Conservation (phyloP, 2,888 invertebrate genomes). For the Tenthredo livida region DNA sequence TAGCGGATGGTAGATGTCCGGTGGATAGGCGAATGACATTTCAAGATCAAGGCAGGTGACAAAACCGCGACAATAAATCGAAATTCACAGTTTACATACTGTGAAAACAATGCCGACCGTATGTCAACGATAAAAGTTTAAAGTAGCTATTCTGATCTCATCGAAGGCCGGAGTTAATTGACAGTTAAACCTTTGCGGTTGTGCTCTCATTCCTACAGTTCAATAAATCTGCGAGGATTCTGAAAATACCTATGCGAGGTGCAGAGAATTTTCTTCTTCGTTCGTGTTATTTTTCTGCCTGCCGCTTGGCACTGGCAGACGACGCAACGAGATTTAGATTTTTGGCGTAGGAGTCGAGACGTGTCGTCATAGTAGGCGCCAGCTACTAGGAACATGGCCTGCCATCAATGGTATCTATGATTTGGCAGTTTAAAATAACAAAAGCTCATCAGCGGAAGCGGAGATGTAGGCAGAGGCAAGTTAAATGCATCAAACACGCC, state of each 20-base stretch:
- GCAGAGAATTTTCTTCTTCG: not conserved
- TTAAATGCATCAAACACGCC: conserved; percentile 22
- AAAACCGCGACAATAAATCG: not conserved
- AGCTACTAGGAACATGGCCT: conserved; percentile 56
- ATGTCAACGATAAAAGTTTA: not conserved
- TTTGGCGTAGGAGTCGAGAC: conserved; percentile 67
- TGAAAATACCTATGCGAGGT: conserved; percentile 18
- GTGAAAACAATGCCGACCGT: not conserved
- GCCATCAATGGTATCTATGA: conserved; percentile 63
- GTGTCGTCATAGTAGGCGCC: conserved; percentile 66
- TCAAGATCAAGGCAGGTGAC: not conserved
- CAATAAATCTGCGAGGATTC: conserved; percentile 15
- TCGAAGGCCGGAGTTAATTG: not conserved
- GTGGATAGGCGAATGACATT: not conserved
- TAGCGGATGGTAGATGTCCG: not conserved
- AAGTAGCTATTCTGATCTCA: not conserved
- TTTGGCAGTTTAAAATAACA: conserved; percentile 35
- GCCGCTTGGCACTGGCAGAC: conserved; percentile 11
- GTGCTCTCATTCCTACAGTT: conserved; percentile 9
- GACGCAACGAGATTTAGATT: conserved; percentile 23
- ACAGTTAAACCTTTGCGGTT: not conserved
- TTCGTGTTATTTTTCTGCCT: conserved; percentile 30
- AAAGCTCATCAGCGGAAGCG: conserved; percentile 17
- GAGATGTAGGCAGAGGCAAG: not conserved
- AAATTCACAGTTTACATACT: not conserved